Base-by-base conservation (phyloP, 2,888 invertebrate species). In the Sepioteuthis lessoniana region DNA sequence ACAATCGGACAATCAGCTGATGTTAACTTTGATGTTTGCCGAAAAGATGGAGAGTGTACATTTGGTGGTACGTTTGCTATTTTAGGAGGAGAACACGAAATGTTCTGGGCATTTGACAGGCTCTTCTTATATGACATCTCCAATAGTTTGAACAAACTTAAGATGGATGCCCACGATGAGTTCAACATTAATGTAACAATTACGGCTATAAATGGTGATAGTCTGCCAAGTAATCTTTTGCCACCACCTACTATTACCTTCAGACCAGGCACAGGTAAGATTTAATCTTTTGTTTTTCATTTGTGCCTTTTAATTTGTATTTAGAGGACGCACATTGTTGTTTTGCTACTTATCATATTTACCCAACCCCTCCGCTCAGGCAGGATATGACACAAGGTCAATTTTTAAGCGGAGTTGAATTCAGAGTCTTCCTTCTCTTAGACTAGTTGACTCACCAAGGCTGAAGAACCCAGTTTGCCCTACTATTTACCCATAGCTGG, bases 41-140 rank as follows among this genome's bases (percentile, higher is more conserved):
- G 60, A 8, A 55, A 76, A 90, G 42, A 60, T 31, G 93, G 46
- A 37, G 93, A 90, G 25, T 90, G 93, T 35, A 55, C 50, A 37
- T 90, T 92, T 46, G 95, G 94, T 93, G 95, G 94, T 19, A 91
- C 94, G 0, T 94, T 94, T 47, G 90, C 93, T 55, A 90, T 94
- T 31, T 90, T 94, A 19, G 94, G 94, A 50, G 94, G 94, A 60
- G 90, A 93, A 42, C 93, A 91, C 91, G 94, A 94, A n/a, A 94
- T 94, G 94, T 94, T 94, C 37, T 94, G 94, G 94, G 94, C 94
- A 46, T 94, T 94, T 93, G 94, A 94, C 31, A 47, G 94, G 28
- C 93, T 93, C 37, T 94, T 94, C 92, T 94, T 94, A 47, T 94
- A 94, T 90, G 94, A 94, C 47, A 94, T 94, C 47, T 94, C n/a